Evolutionary conservation across 2,888 invertebrate genomes (phyloP).

Genomic region (Operophtera brumata): DNA sequence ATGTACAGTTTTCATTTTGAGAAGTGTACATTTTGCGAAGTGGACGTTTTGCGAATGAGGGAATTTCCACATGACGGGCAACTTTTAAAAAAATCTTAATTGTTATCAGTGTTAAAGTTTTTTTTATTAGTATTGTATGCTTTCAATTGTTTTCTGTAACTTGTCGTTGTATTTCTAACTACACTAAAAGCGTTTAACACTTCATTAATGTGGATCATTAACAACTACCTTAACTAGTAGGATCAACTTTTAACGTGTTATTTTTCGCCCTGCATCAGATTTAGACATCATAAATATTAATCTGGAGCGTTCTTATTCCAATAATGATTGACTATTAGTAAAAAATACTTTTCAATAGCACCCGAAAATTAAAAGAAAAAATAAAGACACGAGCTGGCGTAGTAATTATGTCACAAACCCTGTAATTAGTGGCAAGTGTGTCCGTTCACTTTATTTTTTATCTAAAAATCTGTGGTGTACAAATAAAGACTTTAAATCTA

Average conservation of each 20-base stretch:
- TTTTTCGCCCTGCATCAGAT: background rate
- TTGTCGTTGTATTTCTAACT: background rate
- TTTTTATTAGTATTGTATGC: too few relatives aligned
- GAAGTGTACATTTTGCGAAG: too few relatives aligned
- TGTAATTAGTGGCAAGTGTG: slow-evolving; percentile 54
- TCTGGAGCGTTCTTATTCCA: slow-evolving; percentile 10
- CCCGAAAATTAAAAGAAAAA: slow-evolving; percentile 42
- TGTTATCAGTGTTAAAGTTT: background rate
- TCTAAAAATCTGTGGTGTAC: slow-evolving; percentile 41
- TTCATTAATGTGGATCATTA: background rate
- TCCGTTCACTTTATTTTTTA: slow-evolving; percentile 49
- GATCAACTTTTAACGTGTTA: too few relatives aligned
- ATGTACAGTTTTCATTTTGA: too few relatives aligned
- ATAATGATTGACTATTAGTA: slow-evolving; percentile 22
- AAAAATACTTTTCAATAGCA: slow-evolving; percentile 38
- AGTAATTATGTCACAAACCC: slow-evolving; percentile 64
- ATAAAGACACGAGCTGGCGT: slow-evolving; percentile 40
- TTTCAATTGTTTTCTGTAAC: background rate
- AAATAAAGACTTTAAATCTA: slow-evolving; percentile 42
- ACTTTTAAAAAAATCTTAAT: too few relatives aligned
- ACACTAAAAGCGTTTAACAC: background rate
- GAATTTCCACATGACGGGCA: too few relatives aligned
- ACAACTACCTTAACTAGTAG: background rate
- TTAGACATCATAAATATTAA: slow-evolving; percentile 9
- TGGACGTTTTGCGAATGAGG: too few relatives aligned